Evolutionary conservation across 2,797 vertebrate genomes (phyloP).

Genomic region (Masticophis lateralis): DNA sequence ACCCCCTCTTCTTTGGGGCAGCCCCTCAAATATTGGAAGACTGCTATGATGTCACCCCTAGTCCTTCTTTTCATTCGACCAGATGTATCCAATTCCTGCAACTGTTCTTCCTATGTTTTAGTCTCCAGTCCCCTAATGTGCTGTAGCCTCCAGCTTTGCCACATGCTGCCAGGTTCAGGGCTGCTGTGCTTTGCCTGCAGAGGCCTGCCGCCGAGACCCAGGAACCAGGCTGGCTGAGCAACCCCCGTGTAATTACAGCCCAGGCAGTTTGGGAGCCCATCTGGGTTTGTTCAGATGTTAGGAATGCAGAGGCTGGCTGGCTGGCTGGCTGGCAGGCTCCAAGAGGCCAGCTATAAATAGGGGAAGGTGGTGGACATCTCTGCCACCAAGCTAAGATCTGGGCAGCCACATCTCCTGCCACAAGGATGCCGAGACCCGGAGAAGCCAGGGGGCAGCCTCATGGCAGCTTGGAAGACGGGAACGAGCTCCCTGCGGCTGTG

Average conservation of each 20-base stretch:
- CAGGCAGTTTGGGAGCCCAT: conserved; percentile 66
- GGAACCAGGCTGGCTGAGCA: conserved; percentile 35
- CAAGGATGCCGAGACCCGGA: not conserved
- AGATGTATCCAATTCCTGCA: too few relatives aligned
- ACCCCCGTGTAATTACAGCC: conserved; percentile 68
- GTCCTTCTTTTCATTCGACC: too few relatives aligned
- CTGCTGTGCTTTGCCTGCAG: not conserved
- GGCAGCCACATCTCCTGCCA: conserved; percentile 23
- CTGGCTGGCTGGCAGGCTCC: conserved; percentile 63
- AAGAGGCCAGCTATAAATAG: conserved; percentile 70
- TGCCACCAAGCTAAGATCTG: conserved; percentile 22
- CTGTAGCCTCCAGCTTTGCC: not conserved
- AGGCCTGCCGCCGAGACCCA: not conserved
- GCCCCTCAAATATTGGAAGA: too few relatives aligned
- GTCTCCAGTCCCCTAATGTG: too few relatives aligned
- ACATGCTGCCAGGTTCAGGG: not conserved
- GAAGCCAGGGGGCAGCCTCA: not conserved
- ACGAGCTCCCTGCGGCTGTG: accelerated
- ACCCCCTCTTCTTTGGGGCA: too few relatives aligned
- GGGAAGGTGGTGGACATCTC: conserved; percentile 39
- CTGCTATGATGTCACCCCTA: too few relatives aligned
- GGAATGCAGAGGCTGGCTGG: conserved; percentile 71
- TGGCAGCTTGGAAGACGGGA: not conserved
- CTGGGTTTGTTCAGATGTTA: conserved; percentile 72
- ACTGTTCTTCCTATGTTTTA: too few relatives aligned